phyloP scores from a whole-genome alignment of 2,888 invertebrate species.

The Aethes cnicana region DNA sequence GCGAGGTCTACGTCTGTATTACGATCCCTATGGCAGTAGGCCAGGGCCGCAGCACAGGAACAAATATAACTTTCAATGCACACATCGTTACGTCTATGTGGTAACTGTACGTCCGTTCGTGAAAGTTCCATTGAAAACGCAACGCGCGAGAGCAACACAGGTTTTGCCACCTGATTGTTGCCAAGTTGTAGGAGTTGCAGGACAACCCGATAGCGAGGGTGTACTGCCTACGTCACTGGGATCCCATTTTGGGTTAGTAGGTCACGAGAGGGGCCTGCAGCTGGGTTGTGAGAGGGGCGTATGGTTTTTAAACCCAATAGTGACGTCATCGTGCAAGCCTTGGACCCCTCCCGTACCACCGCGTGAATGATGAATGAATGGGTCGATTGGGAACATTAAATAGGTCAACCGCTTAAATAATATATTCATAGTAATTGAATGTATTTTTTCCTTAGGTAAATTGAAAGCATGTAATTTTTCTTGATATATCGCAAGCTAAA shows the following conservation, averaged over 20 bases:
- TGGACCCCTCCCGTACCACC: constrained; percentile 52
- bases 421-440: neutral
- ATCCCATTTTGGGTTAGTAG: constrained; percentile 75
- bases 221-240: constrained; percentile 75
- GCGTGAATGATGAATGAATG: constrained; percentile 75
- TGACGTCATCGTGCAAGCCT: constrained; percentile 69
- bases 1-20: constrained; percentile 5
- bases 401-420: constrained; percentile 21
- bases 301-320: constrained; percentile 65
- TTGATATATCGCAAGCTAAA: no score
- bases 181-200: constrained; percentile 25
- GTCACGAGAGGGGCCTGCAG: constrained; percentile 74
- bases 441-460: no score
- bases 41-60: constrained; percentile 38
- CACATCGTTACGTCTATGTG: constrained; percentile 40
- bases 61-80: constrained; percentile 38
- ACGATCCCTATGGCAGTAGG: constrained; percentile 36
- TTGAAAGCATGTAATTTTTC: no score
- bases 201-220: constrained; percentile 49
- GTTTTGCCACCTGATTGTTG: constrained; percentile 44
- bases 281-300: constrained; percentile 53
- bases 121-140: constrained; percentile 72
- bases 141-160: constrained; percentile 44
- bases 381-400: constrained; percentile 54
- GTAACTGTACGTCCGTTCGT: constrained; percentile 43